These are phyloP conservation scores for Perca schrenkii DNA, from an alignment of 2,113 vertebrate genomes.

Conservation along the genomic window DNA sequence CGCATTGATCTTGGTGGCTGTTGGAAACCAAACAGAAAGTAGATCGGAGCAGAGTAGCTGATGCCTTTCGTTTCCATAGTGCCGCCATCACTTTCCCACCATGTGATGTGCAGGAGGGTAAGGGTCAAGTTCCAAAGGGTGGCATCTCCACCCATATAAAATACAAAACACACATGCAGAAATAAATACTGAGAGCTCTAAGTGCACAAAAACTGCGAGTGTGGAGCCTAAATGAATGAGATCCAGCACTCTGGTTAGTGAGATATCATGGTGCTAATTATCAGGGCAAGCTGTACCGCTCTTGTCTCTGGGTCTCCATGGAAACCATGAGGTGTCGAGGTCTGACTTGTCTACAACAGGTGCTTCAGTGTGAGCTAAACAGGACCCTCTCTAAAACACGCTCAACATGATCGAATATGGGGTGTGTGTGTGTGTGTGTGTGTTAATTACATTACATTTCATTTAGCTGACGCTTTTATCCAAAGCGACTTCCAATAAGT, in stretches of 20 bases:
- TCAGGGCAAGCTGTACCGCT: slow-evolving; percentile 27
- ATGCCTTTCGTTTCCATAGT: slow-evolving; percentile 62
- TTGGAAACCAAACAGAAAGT: slow-evolving; percentile 29
- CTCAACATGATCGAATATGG: background rate
- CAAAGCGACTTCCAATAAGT: too few relatives aligned
- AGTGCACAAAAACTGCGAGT: background rate
- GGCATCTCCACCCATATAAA: background rate
- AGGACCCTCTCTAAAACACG: background rate
- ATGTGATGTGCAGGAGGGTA: slow-evolving; percentile 7
- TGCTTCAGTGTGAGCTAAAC: slow-evolving; percentile 20
- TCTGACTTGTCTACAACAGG: slow-evolving; percentile 36
- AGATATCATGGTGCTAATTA: slow-evolving; percentile 37
- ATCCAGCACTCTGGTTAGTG: background rate
- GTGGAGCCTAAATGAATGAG: background rate
- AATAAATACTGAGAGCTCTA: background rate
- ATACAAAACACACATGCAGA: background rate
- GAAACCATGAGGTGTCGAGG: slow-evolving; percentile 62
- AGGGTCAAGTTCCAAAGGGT: slow-evolving; percentile 11
- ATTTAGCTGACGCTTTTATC: too few relatives aligned
- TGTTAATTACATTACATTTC: too few relatives aligned
- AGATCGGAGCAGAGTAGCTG: slow-evolving; percentile 9
- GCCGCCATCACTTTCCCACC: slow-evolving; percentile 28
- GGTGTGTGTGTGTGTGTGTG: background rate
- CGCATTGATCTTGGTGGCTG: slow-evolving; percentile 72
- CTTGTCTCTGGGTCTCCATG: slow-evolving; percentile 64